Conservation (phyloP, 2,888 invertebrate species). For the Selenia dentaria region DNA sequence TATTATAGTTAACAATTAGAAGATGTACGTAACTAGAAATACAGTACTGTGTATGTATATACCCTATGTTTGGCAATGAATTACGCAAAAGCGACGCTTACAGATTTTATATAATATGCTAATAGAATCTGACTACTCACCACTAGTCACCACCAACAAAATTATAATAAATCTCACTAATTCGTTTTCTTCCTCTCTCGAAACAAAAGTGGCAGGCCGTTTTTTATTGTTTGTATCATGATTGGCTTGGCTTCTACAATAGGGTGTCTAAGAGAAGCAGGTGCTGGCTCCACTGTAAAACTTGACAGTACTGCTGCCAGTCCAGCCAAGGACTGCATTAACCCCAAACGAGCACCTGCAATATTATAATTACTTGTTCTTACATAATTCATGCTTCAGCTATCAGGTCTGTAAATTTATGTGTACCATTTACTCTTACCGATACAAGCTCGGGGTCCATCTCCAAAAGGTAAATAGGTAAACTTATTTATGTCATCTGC, state of each 20-base stretch:
- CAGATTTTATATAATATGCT: too few species aligned
- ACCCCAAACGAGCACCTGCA: constrained; percentile 58
- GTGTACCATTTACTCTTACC: constrained; percentile 38
- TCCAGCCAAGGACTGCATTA: constrained; percentile 66
- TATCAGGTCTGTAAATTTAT: background rate
- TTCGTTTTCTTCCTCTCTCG: constrained; percentile 7
- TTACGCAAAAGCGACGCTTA: too few species aligned
- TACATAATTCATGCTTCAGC: background rate
- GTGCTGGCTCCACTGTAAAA: constrained; percentile 54
- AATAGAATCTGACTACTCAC: too few species aligned
- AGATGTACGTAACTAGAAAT: too few species aligned
- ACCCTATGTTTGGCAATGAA: too few species aligned
- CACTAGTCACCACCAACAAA: too few species aligned
- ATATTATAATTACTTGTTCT: too few species aligned
- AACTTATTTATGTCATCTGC: constrained; percentile 39
- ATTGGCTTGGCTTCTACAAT: constrained; percentile 43
- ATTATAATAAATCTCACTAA: too few species aligned
- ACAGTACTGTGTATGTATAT: too few species aligned
- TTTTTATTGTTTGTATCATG: constrained; percentile 51
- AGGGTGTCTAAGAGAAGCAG: constrained; percentile 42
- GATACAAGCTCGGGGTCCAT: constrained; percentile 57
- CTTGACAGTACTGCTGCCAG: constrained; percentile 56
- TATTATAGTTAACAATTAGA: too few species aligned
- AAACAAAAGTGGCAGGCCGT: constrained; percentile 53
- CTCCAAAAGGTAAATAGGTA: constrained; percentile 56